Conservation (phyloP, 2,113 vertebrate genomes). For the Limanda limanda region DNA sequence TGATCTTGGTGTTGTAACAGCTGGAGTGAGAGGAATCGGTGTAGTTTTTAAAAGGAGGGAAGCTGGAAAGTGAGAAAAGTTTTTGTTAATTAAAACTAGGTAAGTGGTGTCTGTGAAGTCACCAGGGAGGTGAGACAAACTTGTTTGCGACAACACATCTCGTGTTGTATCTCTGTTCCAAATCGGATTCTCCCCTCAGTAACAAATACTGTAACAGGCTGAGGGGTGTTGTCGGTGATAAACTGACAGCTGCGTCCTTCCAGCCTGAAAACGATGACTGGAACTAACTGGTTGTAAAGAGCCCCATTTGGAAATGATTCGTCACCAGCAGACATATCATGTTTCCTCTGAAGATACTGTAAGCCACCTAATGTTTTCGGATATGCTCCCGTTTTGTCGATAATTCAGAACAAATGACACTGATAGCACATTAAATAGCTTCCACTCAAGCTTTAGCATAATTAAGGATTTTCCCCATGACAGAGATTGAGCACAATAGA, state of each 20-base stretch:
- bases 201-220: too few species aligned
- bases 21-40: background rate
- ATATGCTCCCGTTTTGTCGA: background rate
- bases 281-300: background rate
- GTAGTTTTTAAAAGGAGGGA: background rate
- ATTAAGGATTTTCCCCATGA: constrained; percentile 36
- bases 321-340: background rate
- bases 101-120: background rate
- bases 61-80: background rate
- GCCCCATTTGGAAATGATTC: background rate
- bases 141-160: too few species aligned
- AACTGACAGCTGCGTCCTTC: background rate
- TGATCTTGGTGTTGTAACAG: too few species aligned
- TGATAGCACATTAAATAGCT: constrained; percentile 1
- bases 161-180: too few species aligned
- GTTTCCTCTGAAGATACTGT: background rate
- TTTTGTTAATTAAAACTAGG: background rate
- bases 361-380: background rate
- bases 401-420: constrained; percentile 13
- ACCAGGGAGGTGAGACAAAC: background rate
- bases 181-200: too few species aligned
- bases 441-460: constrained; percentile 17
- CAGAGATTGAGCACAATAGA: constrained; percentile 1
- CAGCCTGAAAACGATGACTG: background rate
- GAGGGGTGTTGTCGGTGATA: background rate